Conservation (phyloP, 2,113 vertebrate genomes). For the Phaethon lepturus region DNA sequence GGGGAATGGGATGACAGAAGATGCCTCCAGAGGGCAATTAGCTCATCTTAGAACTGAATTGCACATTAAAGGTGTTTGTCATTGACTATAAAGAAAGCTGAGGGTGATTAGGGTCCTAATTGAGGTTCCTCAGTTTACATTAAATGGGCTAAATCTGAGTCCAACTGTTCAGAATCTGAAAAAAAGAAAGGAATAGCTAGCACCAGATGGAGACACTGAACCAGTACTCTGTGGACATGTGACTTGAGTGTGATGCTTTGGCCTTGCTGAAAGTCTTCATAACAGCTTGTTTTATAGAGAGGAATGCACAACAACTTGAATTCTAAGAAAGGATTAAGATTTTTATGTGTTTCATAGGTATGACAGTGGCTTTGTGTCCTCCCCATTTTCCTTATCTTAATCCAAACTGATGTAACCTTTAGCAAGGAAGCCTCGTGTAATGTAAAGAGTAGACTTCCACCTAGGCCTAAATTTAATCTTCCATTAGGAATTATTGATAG, state of each 20-base stretch:
- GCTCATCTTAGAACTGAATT: background rate
- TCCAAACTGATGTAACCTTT: background rate
- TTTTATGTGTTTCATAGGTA: background rate
- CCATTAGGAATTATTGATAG: background rate
- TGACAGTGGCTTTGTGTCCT: background rate
- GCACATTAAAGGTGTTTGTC: background rate
- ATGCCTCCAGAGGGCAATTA: background rate
- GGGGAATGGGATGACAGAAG: background rate
- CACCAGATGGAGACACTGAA: background rate
- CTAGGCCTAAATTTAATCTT: background rate
- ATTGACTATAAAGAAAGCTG: background rate
- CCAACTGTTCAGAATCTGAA: background rate
- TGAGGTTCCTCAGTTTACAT: background rate
- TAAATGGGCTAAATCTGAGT: background rate
- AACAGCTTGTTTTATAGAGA: background rate
- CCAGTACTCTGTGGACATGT: background rate
- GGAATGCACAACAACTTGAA: background rate
- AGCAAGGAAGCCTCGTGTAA: background rate
- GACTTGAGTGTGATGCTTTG: background rate
- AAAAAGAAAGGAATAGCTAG: background rate
- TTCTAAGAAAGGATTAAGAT: background rate
- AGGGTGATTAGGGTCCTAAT: background rate
- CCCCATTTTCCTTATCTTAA: background rate
- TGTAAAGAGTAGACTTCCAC: background rate
- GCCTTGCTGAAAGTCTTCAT: background rate